phyloP scores from a whole-genome alignment of 2,888 invertebrate species.

The Drosophila vallismaia region DNA sequence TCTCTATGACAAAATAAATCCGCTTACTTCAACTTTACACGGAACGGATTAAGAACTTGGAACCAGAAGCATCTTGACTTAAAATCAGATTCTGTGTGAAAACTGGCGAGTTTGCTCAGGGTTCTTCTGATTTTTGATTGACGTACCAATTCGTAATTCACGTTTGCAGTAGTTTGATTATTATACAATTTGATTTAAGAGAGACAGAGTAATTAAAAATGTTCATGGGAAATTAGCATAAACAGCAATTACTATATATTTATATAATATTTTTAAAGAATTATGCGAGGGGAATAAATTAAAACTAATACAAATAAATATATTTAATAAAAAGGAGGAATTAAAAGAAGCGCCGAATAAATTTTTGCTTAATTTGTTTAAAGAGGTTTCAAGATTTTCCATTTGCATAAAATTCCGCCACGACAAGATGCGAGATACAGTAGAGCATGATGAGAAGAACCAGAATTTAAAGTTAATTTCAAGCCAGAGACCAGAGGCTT shows the following conservation, averaged over 20 bases:
- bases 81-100: constrained; percentile 29
- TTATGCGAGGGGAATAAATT: constrained; percentile 31
- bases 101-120: constrained; percentile 37
- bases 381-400: constrained; percentile 45
- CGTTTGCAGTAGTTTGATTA: constrained; percentile 31
- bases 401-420: constrained; percentile 40
- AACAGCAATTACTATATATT: constrained; percentile 13
- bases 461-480: constrained; percentile 46
- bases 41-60: constrained; percentile 52
- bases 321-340: constrained; percentile 38
- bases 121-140: constrained; percentile 37
- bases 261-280: constrained; percentile 22
- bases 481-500: constrained; percentile 29
- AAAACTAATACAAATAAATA: constrained; percentile 62
- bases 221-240: constrained; percentile 35
- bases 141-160: constrained; percentile 33
- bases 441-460: constrained; percentile 26
- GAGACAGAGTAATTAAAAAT: constrained; percentile 56
- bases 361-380: constrained; percentile 64
- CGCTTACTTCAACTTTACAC: constrained; percentile 52
- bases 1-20: constrained; percentile 48
- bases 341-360: constrained; percentile 44
- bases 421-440: constrained; percentile 4
- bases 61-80: constrained; percentile 6
- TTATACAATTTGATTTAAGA: constrained; percentile 21